These are phyloP conservation scores for Lycophotia porphyrea DNA, from an alignment of 2,888 invertebrate species.

Conservation along the genomic window DNA sequence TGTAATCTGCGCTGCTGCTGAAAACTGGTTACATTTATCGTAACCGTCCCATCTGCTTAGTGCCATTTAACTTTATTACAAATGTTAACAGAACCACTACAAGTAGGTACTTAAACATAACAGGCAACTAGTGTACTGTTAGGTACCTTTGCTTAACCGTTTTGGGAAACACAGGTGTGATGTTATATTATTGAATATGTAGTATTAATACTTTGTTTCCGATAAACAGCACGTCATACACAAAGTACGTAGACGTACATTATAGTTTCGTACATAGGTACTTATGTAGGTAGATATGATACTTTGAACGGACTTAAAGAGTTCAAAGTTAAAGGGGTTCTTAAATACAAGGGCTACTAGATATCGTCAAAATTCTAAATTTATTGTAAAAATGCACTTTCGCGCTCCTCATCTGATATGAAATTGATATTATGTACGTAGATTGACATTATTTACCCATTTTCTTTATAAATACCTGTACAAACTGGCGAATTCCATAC, in stretches of 20 bases:
- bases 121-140: background rate
- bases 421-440: constrained; percentile 86
- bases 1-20: background rate
- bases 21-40: background rate
- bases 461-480: constrained; percentile 76
- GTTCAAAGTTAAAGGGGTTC: constrained; percentile 53
- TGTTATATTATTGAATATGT: background rate
- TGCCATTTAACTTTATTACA: background rate
- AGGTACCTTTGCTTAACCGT: background rate
- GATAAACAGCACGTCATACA: background rate
- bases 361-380: constrained; percentile 57
- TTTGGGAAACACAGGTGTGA: background rate
- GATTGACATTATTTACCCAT: constrained; percentile 88
- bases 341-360: constrained; percentile 56
- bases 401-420: constrained; percentile 84
- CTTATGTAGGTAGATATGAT: constrained; percentile 38
- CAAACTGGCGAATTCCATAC: constrained; percentile 71
- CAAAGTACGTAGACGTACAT: background rate
- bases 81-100: background rate
- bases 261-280: constrained; percentile 15
- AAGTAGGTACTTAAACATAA: background rate
- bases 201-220: background rate
- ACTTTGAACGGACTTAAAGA: constrained; percentile 46
- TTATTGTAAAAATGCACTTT: constrained; percentile 74
- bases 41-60: background rate